Conservation (phyloP, 2,888 invertebrate genomes). For the Fragum whitleyi region DNA sequence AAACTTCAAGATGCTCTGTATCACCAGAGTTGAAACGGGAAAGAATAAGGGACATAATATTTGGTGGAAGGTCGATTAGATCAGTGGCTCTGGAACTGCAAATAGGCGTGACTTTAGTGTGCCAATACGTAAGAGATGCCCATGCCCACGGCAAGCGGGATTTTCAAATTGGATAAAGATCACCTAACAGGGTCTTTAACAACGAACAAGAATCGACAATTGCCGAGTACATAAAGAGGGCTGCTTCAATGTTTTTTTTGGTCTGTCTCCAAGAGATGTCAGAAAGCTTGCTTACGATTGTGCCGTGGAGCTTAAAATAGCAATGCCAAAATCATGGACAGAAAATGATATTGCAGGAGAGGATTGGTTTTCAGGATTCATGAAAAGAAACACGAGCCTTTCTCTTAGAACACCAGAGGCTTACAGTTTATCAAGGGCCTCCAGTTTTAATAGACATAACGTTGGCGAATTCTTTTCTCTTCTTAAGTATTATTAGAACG, state of each 20-base stretch:
- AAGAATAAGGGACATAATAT: too few species aligned
- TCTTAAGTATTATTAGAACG: conserved; percentile 28
- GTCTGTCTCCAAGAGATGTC: conserved; percentile 37
- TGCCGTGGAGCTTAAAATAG: conserved; percentile 24
- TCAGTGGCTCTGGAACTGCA: too few species aligned
- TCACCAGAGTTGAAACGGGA: too few species aligned
- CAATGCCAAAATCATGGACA: conserved; percentile 38
- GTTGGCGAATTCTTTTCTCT: conserved; percentile 22
- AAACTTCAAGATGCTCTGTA: too few species aligned
- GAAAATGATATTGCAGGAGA: conserved; percentile 29
- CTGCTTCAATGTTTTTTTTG: conserved; percentile 37
- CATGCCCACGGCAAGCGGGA: too few species aligned
- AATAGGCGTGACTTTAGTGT: too few species aligned
- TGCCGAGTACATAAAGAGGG: conserved; percentile 28
- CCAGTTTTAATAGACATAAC: conserved; percentile 41
- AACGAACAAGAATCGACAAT: conserved; percentile 37
- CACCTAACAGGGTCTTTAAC: conserved; percentile 31
- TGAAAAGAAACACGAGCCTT: conserved; percentile 52
- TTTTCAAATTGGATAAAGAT: conserved; percentile 34
- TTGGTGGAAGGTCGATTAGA: too few species aligned
- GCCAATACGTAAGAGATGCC: too few species aligned
- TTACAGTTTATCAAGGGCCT: conserved; percentile 31
- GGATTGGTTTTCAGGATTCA: conserved; percentile 47
- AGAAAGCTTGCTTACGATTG: conserved; percentile 43
- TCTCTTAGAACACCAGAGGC: conserved; percentile 45